phyloP scores from a whole-genome alignment of 2,888 invertebrate genomes.

The Luperina testacea region DNA sequence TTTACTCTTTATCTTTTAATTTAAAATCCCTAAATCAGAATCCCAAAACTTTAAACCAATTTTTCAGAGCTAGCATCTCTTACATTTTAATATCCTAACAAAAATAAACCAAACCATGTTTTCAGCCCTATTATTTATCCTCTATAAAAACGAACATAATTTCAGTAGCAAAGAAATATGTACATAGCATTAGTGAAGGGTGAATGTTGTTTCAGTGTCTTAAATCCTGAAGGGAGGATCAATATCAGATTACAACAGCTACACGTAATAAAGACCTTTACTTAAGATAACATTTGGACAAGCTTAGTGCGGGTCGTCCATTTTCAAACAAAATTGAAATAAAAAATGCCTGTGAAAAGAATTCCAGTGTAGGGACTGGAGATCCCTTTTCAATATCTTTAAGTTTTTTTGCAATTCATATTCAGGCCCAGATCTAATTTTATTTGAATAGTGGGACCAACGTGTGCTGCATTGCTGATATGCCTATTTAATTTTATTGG shows the following conservation, averaged over 20 bases:
- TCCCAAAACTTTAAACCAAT: not conserved
- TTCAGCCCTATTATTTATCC: constrained; percentile 21
- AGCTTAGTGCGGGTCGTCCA: constrained; percentile 10
- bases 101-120: constrained; percentile 15
- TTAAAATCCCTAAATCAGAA: not conserved
- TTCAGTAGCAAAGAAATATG: constrained; percentile 46
- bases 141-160: constrained; percentile 43
- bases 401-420: constrained; percentile 58
- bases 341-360: constrained; percentile 30
- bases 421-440: constrained; percentile 47
- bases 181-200: constrained; percentile 43
- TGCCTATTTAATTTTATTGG: constrained; percentile 38
- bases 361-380: constrained; percentile 20
- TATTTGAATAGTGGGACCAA: constrained; percentile 55
- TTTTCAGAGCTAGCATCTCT: not conserved
- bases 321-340: constrained; percentile 36
- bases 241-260: constrained; percentile 61
- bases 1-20: not conserved
- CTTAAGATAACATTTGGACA: constrained; percentile 49
- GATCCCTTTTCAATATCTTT: constrained; percentile 46
- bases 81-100: constrained; percentile 2
- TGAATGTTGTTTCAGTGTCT: constrained; percentile 55
- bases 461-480: constrained; percentile 51
- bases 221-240: constrained; percentile 56
- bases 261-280: constrained; percentile 54